These are phyloP conservation scores for Pocillopora damicornis DNA, from an alignment of 64 coral and sea anemone genomes.

Conservation along the genomic window DNA sequence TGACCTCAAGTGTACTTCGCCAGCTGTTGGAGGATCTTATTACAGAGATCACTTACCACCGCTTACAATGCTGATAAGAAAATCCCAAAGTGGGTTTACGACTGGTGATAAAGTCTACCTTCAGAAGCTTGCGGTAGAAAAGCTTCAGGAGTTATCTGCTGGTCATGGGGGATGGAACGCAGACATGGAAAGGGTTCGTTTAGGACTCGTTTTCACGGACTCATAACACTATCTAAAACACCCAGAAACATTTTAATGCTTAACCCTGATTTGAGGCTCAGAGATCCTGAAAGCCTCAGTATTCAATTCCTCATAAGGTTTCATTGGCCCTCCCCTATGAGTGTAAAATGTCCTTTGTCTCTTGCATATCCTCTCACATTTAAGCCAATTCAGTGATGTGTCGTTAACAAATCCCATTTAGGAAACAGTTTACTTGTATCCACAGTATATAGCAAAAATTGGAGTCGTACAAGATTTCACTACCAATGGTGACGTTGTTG, in stretches of 20 bases:
- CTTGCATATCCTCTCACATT: too few species aligned
- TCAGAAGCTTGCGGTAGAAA: not conserved
- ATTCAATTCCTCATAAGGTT: too few species aligned
- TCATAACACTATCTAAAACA: too few species aligned
- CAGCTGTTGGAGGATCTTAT: slow-evolving; percentile 38
- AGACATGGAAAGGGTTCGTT: slow-evolving; percentile 50
- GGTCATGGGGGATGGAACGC: slow-evolving; percentile 56
- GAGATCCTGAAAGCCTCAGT: too few species aligned
- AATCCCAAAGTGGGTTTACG: slow-evolving; percentile 45
- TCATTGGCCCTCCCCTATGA: too few species aligned
- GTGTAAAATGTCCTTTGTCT: too few species aligned
- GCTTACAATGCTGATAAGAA: slow-evolving; percentile 4
- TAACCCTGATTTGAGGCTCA: too few species aligned
- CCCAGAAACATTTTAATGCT: too few species aligned
- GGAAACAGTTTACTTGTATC: not conserved
- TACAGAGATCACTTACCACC: slow-evolving; percentile 53
- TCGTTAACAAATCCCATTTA: too few species aligned
- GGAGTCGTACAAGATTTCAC: slow-evolving; percentile 43
- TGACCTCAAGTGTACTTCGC: slow-evolving; percentile 21
- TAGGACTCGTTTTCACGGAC: too few species aligned
- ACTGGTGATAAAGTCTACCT: slow-evolving; percentile 48
- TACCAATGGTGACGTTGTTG: slow-evolving; percentile 46
- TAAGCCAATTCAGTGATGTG: too few species aligned
- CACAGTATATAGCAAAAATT: slow-evolving; percentile 43
- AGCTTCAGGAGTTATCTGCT: slow-evolving; percentile 33